A percentile compares a stretch with the other conserved stretches of the same genome.
Conservation (phyloP, 1,140 invertebrate species). For the Bombus huntii region DNA sequence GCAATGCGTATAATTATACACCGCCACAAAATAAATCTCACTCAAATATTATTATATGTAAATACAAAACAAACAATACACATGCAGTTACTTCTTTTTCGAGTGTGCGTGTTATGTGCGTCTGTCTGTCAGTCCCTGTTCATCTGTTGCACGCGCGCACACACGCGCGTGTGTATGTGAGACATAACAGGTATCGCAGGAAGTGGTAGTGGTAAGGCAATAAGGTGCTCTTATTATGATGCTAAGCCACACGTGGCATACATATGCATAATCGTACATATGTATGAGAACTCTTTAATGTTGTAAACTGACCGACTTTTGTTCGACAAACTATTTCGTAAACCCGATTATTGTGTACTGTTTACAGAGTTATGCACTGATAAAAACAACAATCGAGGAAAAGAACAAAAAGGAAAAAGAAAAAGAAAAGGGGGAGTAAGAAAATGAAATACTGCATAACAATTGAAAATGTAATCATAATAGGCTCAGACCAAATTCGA, state of each 20-base stretch:
- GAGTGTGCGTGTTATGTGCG: neutral
- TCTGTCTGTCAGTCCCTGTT: neutral
- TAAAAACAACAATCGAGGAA: constrained; percentile 27
- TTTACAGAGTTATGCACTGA: neutral
- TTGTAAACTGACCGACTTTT: neutral
- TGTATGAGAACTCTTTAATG: constrained; percentile 3
- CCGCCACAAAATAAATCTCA: constrained; percentile 67
- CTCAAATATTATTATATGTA: constrained; percentile 63
- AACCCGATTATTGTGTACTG: neutral
- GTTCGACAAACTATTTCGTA: neutral
- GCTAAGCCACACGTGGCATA: constrained; percentile 54
- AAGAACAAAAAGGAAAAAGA: constrained; percentile 26
- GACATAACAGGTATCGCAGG: constrained; percentile 64
- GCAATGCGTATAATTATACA: constrained; percentile 53
- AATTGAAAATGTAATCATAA: constrained; percentile 15
- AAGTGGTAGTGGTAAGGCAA: constrained; percentile 77
- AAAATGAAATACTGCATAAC: neutral
- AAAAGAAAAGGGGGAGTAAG: neutral
- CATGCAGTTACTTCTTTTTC: constrained; percentile 72
- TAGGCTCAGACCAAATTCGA: constrained; percentile 44
- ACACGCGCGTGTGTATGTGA: constrained; percentile 11
- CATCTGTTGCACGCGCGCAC: neutral
- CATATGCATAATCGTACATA: constrained; percentile 42
- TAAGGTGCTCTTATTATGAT: constrained; percentile 62
- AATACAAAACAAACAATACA: constrained; percentile 77